A percentile compares a stretch with the other conserved stretches of the same genome.
phyloP scores from a whole-genome alignment of 2,113 vertebrate species.

The Gopherus evgoodei region DNA sequence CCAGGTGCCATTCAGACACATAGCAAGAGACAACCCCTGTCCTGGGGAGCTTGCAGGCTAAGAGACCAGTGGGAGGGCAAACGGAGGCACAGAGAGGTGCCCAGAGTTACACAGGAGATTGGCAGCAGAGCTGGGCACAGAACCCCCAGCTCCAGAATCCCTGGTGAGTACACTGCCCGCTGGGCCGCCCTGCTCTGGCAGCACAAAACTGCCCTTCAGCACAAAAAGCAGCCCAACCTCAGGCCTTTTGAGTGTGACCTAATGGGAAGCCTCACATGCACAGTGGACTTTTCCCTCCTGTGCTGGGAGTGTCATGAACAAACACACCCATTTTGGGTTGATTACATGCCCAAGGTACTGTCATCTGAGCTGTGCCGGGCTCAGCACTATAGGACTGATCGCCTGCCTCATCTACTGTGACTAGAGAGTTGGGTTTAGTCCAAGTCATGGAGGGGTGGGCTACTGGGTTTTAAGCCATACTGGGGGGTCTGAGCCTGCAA shows the following conservation, averaged over 20 bases:
- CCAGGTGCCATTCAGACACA: neutral
- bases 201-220: neutral
- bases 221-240: no score
- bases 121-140: neutral
- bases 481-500: neutral
- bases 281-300: neutral
- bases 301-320: neutral
- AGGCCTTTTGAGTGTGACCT: neutral
- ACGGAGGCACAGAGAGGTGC: neutral
- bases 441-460: neutral
- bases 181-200: neutral
- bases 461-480: neutral
- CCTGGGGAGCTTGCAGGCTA: neutral
- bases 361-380: neutral
- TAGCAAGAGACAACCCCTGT: neutral
- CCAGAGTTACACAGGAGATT: neutral
- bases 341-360: neutral
- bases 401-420: neutral
- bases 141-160: fast-evolving
- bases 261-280: neutral
- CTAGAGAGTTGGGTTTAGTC: neutral
- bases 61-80: neutral
- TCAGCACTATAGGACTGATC: neutral
- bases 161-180: neutral
- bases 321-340: neutral